Base-by-base conservation (phyloP, 2,888 invertebrate genomes). In the Apotomis betuletana region DNA sequence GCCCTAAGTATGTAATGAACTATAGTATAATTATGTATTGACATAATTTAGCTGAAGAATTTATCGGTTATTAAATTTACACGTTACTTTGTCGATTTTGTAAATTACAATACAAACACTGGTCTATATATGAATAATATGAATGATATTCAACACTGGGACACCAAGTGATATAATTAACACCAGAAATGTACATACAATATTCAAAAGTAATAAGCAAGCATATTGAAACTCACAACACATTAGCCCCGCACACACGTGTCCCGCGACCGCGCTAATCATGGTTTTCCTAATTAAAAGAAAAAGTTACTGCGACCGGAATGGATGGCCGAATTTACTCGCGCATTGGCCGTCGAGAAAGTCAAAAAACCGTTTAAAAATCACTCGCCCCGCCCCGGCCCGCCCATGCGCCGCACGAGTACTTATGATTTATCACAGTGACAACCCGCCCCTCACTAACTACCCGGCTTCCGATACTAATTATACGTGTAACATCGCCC, bases 361-460 rank as follows among this genome's bases (percentile, higher is more conserved):
- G 90, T 91, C 90, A 92, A 92, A 92, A 92, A 92, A 92, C 90
- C 88, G 90, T 92, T 92, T 92, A 92, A 92, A 92, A 92, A 88
- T 91, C 88, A 89, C 84, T 92, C 87, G 92, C 92, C 81, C 91
- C 92, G 90, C 92, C 92, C 86, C 86, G 80, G 84, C 86, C 88
- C 91, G 92, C 90, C 92, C 91, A 87, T 84, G 85, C 87, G 89
- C 87, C 85, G 90, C 87, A 6, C 41, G 41, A 6, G 87, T 91
- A 90, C 92, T 90, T 92, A 92, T 92, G 92, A 92, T 92, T 92
- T 92, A 92, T 92, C 89, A 88, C 85, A 82, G 85, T 87, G 91
- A 90, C 92, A 91, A 87, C 90, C 90, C 90, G 91, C 91, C 92
- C 88, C 90, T 86, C 87, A 85, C 90, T 89, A 90, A 90, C 90